A percentile compares a stretch with the other conserved stretches of the same genome.
phyloP scores from a whole-genome alignment of 2,888 invertebrate species.

The Actias luna region DNA sequence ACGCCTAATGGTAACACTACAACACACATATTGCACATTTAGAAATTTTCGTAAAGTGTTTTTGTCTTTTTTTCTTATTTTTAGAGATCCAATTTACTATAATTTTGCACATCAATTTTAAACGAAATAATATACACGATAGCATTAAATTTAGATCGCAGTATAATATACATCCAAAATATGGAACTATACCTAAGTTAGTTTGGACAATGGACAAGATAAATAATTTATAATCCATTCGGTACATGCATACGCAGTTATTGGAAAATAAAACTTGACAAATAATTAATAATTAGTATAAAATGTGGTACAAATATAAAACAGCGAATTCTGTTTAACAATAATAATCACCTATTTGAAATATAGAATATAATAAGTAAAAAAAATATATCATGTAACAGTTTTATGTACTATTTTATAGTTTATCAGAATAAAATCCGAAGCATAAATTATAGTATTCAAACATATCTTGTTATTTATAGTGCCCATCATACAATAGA shows the following conservation, averaged over 20 bases:
- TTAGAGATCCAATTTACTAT: constrained; percentile 82
- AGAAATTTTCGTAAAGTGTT: constrained; percentile 81
- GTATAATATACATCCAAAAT: constrained; percentile 81
- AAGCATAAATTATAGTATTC: constrained; percentile 36
- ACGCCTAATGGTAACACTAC: constrained; percentile 82
- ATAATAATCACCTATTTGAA: constrained; percentile 73
- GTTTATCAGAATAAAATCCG: constrained; percentile 49
- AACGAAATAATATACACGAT: constrained; percentile 80
- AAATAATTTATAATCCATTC: constrained; percentile 69
- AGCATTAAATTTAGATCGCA: constrained; percentile 75
- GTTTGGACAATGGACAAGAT: constrained; percentile 79
- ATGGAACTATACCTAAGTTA: constrained; percentile 78
- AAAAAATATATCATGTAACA: constrained; percentile 76
- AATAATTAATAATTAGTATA: constrained; percentile 58
- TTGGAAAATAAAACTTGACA: constrained; percentile 58
- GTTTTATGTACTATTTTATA: constrained; percentile 61
- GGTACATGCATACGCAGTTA: constrained; percentile 46
- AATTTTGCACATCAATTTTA: constrained; percentile 80
- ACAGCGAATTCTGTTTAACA: constrained; percentile 73
- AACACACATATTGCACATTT: constrained; percentile 83
- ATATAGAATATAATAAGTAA: constrained; percentile 63
- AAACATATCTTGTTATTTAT: constrained; percentile 35
- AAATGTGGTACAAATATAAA: constrained; percentile 75
- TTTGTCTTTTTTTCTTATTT: constrained; percentile 80
- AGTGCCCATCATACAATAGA: constrained; percentile 19